Evolutionary conservation across 2,888 invertebrate genomes (phyloP).

Genomic region (Amblyteles armatorius): DNA sequence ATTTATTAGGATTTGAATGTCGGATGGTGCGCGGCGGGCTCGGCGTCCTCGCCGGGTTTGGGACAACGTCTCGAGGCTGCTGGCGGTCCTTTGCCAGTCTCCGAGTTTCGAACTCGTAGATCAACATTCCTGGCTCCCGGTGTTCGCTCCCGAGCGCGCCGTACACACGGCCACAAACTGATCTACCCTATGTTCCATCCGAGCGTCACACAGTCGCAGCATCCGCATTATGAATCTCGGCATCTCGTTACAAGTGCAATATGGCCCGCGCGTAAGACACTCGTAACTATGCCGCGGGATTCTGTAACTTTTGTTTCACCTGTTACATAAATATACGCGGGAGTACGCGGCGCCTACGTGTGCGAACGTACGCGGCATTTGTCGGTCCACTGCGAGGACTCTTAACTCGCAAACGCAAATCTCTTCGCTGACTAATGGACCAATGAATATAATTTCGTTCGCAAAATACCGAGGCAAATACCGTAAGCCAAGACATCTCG

Average conservation of each 20-base stretch:
- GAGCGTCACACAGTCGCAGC: not conserved
- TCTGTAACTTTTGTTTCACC: constrained; percentile 18
- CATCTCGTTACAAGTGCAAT: constrained; percentile 31
- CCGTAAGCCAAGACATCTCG: not conserved
- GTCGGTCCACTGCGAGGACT: constrained; percentile 21
- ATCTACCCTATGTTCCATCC: not conserved
- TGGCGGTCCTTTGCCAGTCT: constrained; percentile 50
- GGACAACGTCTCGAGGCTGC: constrained; percentile 26
- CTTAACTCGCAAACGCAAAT: constrained; percentile 69
- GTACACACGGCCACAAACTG: not conserved
- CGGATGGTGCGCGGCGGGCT: constrained; percentile 31
- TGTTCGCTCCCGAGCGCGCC: constrained; percentile 67
- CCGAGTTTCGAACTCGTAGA: constrained; percentile 75
- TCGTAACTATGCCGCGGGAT: constrained; percentile 8
- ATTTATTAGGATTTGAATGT: constrained; percentile 73
- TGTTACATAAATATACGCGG: constrained; percentile 44
- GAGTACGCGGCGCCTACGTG: not conserved
- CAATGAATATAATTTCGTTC: constrained; percentile 72
- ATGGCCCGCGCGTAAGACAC: constrained; percentile 16
- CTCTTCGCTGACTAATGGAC: constrained; percentile 72
- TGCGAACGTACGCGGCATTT: not conserved
- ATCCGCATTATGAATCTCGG: constrained; percentile 9
- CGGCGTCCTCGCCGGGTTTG: constrained; percentile 35
- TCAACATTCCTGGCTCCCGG: constrained; percentile 79
- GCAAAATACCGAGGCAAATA: not conserved